These are phyloP conservation scores for Muscina levida DNA, from an alignment of 2,888 invertebrate genomes.

Conservation along the genomic window DNA sequence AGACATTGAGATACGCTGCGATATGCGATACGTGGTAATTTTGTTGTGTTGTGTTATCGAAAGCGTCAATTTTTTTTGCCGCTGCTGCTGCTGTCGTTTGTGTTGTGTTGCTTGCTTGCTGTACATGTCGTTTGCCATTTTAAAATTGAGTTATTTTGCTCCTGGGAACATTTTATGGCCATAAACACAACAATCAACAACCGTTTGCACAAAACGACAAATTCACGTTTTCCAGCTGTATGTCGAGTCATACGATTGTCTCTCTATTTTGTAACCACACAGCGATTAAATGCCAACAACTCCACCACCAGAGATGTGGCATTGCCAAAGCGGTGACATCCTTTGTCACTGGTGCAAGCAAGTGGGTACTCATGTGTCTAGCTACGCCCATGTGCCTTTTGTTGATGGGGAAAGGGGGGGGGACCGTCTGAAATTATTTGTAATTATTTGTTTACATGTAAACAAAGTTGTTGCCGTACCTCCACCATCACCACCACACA, in stretches of 20 bases:
- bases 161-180: slow-evolving; percentile 72
- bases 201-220: background rate
- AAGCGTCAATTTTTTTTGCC: slow-evolving; percentile 55
- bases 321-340: no score
- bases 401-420: background rate
- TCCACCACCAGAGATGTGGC: slow-evolving; percentile 32
- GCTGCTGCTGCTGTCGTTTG: slow-evolving; percentile 3
- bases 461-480: slow-evolving; percentile 50
- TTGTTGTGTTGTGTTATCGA: slow-evolving; percentile 45
- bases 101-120: no score
- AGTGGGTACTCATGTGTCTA: background rate
- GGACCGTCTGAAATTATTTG: slow-evolving; percentile 50
- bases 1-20: background rate
- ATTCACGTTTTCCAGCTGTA: background rate
- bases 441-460: slow-evolving; percentile 54
- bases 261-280: slow-evolving; percentile 2
- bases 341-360: slow-evolving; percentile 35
- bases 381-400: slow-evolving; percentile 5
- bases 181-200: slow-evolving; percentile 56
- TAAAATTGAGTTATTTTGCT: slow-evolving; percentile 78
- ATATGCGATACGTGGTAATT: slow-evolving; percentile 27
- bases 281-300: slow-evolving; percentile 21
- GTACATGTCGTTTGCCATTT: slow-evolving; percentile 74
- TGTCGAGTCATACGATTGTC: slow-evolving; percentile 20
- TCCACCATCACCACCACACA: background rate